phyloP scores from a whole-genome alignment of 2,113 vertebrate species.

The Mobula hypostoma region DNA sequence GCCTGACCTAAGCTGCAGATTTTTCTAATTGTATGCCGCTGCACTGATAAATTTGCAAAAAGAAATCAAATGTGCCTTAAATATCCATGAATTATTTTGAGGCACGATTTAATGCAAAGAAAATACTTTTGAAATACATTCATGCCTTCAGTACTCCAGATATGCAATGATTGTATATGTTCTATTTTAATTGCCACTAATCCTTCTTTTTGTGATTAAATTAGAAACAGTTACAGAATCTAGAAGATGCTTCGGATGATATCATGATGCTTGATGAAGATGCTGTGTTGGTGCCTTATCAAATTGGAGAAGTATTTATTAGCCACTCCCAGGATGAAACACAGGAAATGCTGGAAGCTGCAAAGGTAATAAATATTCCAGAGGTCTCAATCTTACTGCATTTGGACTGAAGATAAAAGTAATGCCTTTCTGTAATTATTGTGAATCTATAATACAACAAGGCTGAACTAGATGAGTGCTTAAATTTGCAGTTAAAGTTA shows the following conservation, averaged over 20 bases:
- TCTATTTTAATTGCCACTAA: neutral
- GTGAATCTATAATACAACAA: neutral
- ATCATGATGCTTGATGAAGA: constrained; percentile 86
- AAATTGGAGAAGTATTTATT: constrained; percentile 91
- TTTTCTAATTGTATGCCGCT: neutral
- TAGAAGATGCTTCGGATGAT: constrained; percentile 91
- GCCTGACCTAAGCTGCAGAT: neutral
- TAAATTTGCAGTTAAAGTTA: neutral
- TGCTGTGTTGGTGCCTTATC: constrained; percentile 75
- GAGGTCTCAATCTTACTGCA: neutral
- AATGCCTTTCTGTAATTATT: neutral
- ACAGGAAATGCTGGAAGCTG: constrained; percentile 86
- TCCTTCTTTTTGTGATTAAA: neutral
- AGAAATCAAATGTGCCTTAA: neutral
- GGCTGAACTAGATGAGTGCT: neutral
- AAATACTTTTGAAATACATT: neutral
- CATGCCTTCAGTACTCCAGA: neutral
- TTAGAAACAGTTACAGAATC: constrained; percentile 87
- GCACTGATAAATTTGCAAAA: neutral
- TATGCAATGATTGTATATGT: neutral
- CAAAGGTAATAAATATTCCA: constrained; percentile 65
- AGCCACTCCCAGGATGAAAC: constrained; percentile 90
- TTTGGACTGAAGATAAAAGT: neutral
- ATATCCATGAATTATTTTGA: neutral
- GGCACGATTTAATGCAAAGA: neutral